These are phyloP conservation scores for Oscheius sp. DNA, from an alignment of 1,140 invertebrate genomes.

Conservation along the genomic window DNA sequence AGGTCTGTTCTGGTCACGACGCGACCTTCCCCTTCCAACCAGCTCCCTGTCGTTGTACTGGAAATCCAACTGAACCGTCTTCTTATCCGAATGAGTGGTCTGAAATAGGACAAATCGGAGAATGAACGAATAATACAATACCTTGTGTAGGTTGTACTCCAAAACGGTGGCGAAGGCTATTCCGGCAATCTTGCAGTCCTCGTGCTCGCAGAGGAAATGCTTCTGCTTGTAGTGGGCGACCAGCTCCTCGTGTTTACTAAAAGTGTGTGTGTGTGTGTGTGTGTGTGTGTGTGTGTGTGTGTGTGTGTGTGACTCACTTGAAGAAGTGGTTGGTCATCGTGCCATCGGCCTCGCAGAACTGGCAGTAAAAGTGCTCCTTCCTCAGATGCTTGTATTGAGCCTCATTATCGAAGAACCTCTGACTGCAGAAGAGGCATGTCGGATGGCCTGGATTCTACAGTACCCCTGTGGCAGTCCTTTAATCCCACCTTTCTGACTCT, in stretches of 20 bases:
- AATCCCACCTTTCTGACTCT: constrained; percentile 38
- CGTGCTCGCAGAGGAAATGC: constrained; percentile 47
- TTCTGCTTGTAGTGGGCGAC: constrained; percentile 41
- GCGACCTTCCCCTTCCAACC: not conserved
- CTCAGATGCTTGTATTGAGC: constrained; percentile 51
- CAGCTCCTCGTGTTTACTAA: constrained; percentile 47
- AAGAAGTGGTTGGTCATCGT: constrained; percentile 51
- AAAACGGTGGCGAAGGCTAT: constrained; percentile 52
- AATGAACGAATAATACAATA: no score
- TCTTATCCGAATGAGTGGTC: constrained; percentile 30
- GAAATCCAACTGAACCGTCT: constrained; percentile 45
- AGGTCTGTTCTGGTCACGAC: not conserved
- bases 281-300: not conserved
- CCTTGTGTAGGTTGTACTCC: constrained; percentile 50
- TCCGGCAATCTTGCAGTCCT: constrained; percentile 47
- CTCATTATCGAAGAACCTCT: constrained; percentile 55
- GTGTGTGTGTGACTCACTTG: constrained; percentile 13
- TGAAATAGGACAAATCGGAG: no score
- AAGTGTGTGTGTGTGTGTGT: not conserved
- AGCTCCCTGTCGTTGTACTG: constrained; percentile 30
- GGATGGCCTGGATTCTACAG: constrained; percentile 46
- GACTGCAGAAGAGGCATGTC: constrained; percentile 49
- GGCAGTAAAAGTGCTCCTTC: constrained; percentile 55
- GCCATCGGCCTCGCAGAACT: constrained; percentile 53
- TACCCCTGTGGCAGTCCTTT: not conserved